Evolutionary conservation across 2,113 vertebrate genomes (phyloP).

Genomic region (Daphoenositta chrysoptera): DNA sequence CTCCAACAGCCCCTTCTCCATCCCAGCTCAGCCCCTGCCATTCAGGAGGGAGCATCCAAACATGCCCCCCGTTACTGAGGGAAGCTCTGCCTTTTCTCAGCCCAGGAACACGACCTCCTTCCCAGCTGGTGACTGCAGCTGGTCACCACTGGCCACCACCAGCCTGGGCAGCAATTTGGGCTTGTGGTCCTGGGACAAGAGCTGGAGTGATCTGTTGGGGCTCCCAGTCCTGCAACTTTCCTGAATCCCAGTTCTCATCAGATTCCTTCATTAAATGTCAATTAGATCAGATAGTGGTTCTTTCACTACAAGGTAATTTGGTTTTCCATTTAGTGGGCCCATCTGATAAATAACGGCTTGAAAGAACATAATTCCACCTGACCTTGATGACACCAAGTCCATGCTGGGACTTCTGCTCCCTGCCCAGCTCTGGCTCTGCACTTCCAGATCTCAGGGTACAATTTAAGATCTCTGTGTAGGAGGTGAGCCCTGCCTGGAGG

Average conservation of each 20-base stretch:
- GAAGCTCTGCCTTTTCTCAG: not conserved
- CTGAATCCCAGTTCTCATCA: not conserved
- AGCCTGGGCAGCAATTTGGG: fast-evolving
- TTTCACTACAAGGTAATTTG: slow-evolving; percentile 48
- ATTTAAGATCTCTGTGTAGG: not conserved
- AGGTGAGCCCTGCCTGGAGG: not conserved
- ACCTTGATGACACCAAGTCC: not conserved
- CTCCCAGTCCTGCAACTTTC: not conserved
- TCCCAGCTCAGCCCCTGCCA: not conserved
- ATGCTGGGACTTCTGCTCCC: not conserved
- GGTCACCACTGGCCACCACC: not conserved
- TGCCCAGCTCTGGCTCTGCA: not conserved
- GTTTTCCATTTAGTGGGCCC: slow-evolving; percentile 17
- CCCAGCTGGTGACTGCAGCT: fast-evolving
- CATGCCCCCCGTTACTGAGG: fast-evolving
- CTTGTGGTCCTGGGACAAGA: fast-evolving
- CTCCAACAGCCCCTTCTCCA: not conserved
- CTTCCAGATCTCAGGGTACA: not conserved
- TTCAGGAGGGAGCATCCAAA: not conserved
- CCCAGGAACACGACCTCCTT: not conserved
- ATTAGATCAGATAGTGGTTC: slow-evolving; percentile 23
- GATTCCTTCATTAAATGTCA: slow-evolving; percentile 9
- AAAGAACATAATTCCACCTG: not conserved
- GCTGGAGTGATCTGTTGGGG: not conserved
- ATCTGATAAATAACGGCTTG: slow-evolving; percentile 35